phyloP scores from a whole-genome alignment of 2,888 invertebrate species.

The Eubasilissa splendida region DNA sequence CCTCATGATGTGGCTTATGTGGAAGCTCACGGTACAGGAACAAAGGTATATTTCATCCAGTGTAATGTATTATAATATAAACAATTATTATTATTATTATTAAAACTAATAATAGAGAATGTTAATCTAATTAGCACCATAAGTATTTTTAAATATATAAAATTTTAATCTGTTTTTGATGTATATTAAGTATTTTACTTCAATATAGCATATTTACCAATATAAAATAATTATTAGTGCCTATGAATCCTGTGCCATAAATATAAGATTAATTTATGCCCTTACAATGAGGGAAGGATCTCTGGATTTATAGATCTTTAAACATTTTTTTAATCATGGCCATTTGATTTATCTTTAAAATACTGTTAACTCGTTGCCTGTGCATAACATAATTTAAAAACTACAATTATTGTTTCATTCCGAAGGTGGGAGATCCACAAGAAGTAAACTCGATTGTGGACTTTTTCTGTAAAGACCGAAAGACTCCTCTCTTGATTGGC shows the following conservation, averaged over 20 bases:
- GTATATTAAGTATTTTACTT: no score
- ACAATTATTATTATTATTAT: neutral
- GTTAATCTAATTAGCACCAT: neutral
- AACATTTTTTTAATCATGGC: no score
- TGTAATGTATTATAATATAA: conserved; percentile 6
- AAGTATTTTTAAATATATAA: no score
- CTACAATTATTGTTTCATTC: conserved; percentile 2
- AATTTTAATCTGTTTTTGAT: no score
- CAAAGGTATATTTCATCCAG: conserved; percentile 76
- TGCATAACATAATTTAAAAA: neutral
- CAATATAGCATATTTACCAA: no score
- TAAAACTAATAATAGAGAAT: neutral
- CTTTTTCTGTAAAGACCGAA: conserved; percentile 88
- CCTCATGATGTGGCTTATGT: conserved; percentile 91
- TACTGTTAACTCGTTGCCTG: no score
- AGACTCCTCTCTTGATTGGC: conserved; percentile 88
- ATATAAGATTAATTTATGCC: no score
- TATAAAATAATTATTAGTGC: no score
- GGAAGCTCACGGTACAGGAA: conserved; percentile 99
- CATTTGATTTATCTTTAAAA: no score
- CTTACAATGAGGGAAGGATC: no score
- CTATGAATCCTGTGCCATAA: no score
- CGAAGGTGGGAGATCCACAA: conserved; percentile 93
- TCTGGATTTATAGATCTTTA: no score
- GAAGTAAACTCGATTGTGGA: conserved; percentile 96